These are phyloP conservation scores for Macrosoma leucophasiata DNA, from an alignment of 2,888 invertebrate genomes.

Conservation along the genomic window DNA sequence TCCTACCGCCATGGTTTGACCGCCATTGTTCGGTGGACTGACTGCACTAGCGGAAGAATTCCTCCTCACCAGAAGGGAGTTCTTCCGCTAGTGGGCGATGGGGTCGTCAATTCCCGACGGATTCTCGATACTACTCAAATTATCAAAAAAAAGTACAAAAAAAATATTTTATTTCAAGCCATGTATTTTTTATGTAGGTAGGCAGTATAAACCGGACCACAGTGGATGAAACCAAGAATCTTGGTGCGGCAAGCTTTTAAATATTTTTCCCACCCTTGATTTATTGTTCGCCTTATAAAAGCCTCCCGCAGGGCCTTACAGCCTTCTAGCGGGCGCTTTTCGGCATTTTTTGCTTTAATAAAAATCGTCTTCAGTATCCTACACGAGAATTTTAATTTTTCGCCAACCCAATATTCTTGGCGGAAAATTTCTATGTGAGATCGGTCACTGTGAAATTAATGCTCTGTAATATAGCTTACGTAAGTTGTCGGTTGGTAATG, in stretches of 20 bases:
- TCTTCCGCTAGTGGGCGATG: too few relatives aligned
- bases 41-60: too few relatives aligned
- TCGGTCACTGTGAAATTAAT: slow-evolving; percentile 53
- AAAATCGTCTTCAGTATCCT: slow-evolving; percentile 50
- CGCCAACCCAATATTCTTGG: slow-evolving; percentile 46
- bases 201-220: slow-evolving; percentile 17
- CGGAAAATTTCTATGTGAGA: slow-evolving; percentile 34
- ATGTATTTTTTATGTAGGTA: too few relatives aligned
- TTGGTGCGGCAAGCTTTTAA: slow-evolving; percentile 51
- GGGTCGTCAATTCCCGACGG: too few relatives aligned
- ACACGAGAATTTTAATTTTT: slow-evolving; percentile 56
- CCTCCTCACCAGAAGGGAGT: too few relatives aligned
- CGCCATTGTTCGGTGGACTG: too few relatives aligned
- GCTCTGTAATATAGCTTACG: too few relatives aligned
- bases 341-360: slow-evolving; percentile 60
- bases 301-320: slow-evolving; percentile 55
- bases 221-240: slow-evolving; percentile 37
- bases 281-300: slow-evolving; percentile 69
- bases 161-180: too few relatives aligned
- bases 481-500: too few relatives aligned
- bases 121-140: not conserved
- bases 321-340: slow-evolving; percentile 47
- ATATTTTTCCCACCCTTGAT: slow-evolving; percentile 70
- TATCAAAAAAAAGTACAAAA: too few relatives aligned
- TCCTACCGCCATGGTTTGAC: too few relatives aligned